A percentile compares a stretch with the other conserved stretches of the same genome.
These are phyloP conservation scores for Pluvianellus socialis DNA, from an alignment of 2,113 vertebrate genomes.

Conservation along the genomic window DNA sequence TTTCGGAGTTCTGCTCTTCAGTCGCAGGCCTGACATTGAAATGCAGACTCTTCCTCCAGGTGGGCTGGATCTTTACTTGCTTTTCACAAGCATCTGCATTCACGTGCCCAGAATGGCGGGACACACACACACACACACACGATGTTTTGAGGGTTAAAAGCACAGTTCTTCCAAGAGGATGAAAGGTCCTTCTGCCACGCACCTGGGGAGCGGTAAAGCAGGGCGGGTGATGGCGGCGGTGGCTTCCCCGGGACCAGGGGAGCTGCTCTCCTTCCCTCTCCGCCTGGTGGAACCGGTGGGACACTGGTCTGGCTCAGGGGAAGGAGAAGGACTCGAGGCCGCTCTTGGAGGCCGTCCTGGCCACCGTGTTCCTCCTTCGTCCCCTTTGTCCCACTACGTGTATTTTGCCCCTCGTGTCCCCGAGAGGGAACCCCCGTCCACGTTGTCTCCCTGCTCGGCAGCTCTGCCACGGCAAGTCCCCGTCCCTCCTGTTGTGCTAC, in stretches of 20 bases:
- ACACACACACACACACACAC: no score
- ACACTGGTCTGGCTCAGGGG: background rate
- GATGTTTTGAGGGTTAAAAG: background rate
- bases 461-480: background rate
- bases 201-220: background rate
- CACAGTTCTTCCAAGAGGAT: background rate
- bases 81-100: constrained; percentile 14
- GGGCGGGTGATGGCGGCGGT: background rate
- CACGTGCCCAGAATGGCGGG: background rate
- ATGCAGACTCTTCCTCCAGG: background rate
- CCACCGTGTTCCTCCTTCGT: background rate
- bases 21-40: background rate
- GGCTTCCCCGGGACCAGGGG: background rate
- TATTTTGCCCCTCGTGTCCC: background rate
- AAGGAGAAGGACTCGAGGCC: background rate
- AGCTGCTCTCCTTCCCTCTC: background rate
- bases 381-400: accelerated
- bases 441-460: background rate
- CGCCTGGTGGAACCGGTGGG: background rate
- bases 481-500: background rate
- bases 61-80: background rate
- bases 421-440: accelerated
- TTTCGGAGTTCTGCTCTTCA: background rate
- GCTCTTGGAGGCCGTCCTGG: background rate
- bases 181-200: background rate